Percentiles rank a stretch among this genome's conserved stretches.
phyloP scores from a whole-genome alignment of 2,888 invertebrate genomes.

The Hartigia nigra region DNA sequence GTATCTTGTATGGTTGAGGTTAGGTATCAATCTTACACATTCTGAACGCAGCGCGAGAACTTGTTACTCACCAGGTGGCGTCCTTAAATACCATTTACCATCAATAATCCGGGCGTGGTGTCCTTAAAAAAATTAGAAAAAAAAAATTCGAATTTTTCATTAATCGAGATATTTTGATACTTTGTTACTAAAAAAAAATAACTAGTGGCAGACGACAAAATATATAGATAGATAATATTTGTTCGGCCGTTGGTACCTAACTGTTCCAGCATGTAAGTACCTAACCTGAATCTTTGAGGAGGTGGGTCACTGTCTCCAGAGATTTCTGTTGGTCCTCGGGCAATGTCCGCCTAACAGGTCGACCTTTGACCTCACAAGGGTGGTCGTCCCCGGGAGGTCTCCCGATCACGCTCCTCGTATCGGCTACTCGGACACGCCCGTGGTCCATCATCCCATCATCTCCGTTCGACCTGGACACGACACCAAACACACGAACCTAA shows the following conservation, averaged over 20 bases:
- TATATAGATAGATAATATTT: neutral
- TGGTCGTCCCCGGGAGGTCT: conserved; percentile 63
- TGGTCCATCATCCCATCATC: conserved; percentile 59
- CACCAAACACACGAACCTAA: conserved; percentile 19
- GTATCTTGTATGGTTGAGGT: neutral
- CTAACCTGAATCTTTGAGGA: neutral
- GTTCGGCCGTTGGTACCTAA: neutral
- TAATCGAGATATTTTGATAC: neutral
- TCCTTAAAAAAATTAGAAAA: neutral
- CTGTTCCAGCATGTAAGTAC: neutral
- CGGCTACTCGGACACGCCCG: conserved; percentile 62
- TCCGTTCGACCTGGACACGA: conserved; percentile 32
- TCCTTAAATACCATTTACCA: neutral
- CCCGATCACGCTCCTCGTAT: conserved; percentile 61
- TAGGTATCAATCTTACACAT: neutral
- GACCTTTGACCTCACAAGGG: conserved; percentile 64
- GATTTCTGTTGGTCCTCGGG: conserved; percentile 25
- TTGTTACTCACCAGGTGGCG: conserved; percentile 5
- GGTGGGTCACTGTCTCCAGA: neutral
- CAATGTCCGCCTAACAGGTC: conserved; percentile 61
- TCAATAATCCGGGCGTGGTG: neutral
- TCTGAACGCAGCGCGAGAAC: neutral
- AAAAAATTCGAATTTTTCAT: neutral
- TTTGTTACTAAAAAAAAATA: too few species aligned
- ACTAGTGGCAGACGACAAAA: neutral